Evolutionary conservation across 1,140 invertebrate species (phyloP), one percentile per base, ranked within the genome.

Genomic region (Panagrolaimus sp.): DNA sequence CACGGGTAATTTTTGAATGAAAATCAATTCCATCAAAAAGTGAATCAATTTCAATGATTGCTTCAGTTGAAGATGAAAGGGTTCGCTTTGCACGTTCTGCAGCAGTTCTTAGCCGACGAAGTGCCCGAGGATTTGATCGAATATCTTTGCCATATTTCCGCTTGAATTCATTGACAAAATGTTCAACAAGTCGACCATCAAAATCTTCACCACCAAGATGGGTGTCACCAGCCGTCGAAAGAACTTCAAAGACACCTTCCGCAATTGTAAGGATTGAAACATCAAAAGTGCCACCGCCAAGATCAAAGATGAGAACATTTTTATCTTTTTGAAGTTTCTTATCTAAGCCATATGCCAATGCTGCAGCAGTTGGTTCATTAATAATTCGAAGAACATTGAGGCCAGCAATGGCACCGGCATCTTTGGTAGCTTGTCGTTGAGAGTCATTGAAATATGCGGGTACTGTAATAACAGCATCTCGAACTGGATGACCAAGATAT

Each of bases 121-220:
- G 86, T 7, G 94, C 92, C 71, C 94, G 87, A 82, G 94, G 93
- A 86, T 96, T 96, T 62, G 87, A 85, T 24, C 89, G 89, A 32
- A 97, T 86, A 76, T 98, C 95, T 62, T 72, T 65, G 81, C 95
- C 96, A 88, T 94, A 91, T 84, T 98, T 98, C 65, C 93, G 87
- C 86, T 96, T 96, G 88, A 98, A 97, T 84, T 96, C 93, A 83
- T 93, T 89, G 0, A 93, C 90, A 78, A 97, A 96, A 85, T 96
- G 92, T 80, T 91, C 93, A 21, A 97, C 93, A 89, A 98, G 90
- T 48, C 93, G 87, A 83, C 93, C 91, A 84, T 96, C 93, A 81
- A 98, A 98, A 86, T 98, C 95, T 87, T 97, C 94, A 73, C 95
- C 95, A 81, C 95, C 95, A 84, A 98, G 88, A 84, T 97, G 94